Evolutionary conservation across 30 jellyfish, hydroid and myxozoan species (phyloP).

Genomic region (Cassiopea xamachana): DNA sequence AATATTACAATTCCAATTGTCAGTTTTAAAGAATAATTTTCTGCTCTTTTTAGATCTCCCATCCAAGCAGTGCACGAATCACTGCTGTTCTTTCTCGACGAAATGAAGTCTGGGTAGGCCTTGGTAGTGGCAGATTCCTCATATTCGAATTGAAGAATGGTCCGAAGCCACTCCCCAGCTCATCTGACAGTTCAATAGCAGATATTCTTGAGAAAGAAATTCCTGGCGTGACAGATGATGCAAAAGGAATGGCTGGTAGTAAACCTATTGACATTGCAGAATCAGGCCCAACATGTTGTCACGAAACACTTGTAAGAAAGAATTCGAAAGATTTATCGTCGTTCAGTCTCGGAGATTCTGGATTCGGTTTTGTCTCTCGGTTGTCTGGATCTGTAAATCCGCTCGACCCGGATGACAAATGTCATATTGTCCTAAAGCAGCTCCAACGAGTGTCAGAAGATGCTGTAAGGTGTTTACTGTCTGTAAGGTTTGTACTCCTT

Average conservation of each 20-base stretch:
- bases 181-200: slow-evolving; percentile 20
- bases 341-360: slow-evolving; percentile 72
- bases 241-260: slow-evolving; percentile 27
- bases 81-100: slow-evolving; percentile 77
- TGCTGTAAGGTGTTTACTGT: slow-evolving; percentile 75
- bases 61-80: slow-evolving; percentile 72
- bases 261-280: slow-evolving; percentile 44
- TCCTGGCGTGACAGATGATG: slow-evolving; percentile 24
- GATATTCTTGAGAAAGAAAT: neutral
- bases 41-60: slow-evolving; percentile 49
- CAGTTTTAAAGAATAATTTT: neutral
- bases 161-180: slow-evolving; percentile 55
- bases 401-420: slow-evolving; percentile 49
- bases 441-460: slow-evolving; percentile 89
- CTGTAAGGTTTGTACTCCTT: slow-evolving; percentile 62
- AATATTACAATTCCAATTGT: neutral
- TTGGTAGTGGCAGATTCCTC: slow-evolving; percentile 95
- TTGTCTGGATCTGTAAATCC: slow-evolving; percentile 49
- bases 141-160: slow-evolving; percentile 72
- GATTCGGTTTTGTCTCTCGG: slow-evolving; percentile 69
- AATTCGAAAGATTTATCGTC: slow-evolving; percentile 31
- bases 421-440: slow-evolving; percentile 83
- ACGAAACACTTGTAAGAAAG: slow-evolving; percentile 64
- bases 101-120: slow-evolving; percentile 92
- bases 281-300: slow-evolving; percentile 75